phyloP scores from a whole-genome alignment of 1,140 invertebrate species.

The Riptortus pedestris region DNA sequence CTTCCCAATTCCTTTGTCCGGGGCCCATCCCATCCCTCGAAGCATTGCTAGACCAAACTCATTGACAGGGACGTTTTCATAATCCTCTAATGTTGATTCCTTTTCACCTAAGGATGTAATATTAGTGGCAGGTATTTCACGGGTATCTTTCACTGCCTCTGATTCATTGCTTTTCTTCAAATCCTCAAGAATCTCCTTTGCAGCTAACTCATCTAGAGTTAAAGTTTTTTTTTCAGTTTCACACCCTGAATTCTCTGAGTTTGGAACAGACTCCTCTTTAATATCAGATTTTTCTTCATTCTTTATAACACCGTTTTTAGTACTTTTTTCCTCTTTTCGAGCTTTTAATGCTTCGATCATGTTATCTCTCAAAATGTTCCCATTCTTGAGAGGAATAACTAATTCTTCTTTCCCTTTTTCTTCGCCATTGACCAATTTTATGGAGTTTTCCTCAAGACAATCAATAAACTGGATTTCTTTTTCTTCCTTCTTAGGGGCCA shows the following conservation, averaged over 20 bases:
- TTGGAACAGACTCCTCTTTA: not conserved
- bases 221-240: constrained; percentile 28
- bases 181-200: constrained; percentile 44
- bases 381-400: constrained; percentile 29
- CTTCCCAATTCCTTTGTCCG: constrained; percentile 57
- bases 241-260: not conserved
- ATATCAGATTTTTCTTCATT: not conserved
- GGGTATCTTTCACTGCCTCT: constrained; percentile 35
- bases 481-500: constrained; percentile 38
- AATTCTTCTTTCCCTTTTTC: constrained; percentile 21
- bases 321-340: constrained; percentile 6
- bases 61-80: constrained; percentile 77
- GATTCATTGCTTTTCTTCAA: constrained; percentile 32
- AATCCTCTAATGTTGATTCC: constrained; percentile 73
- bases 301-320: not conserved
- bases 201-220: constrained; percentile 42
- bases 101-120: constrained; percentile 44
- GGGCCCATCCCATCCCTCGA: constrained; percentile 87
- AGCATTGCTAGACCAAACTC: constrained; percentile 86
- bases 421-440: constrained; percentile 41
- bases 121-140: constrained; percentile 41
- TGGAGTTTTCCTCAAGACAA: constrained; percentile 59
- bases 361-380: constrained; percentile 16
- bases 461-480: constrained; percentile 55
- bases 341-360: constrained; percentile 18